Base-by-base conservation (phyloP, 2,113 vertebrate genomes). In the Paradoxurus hermaphroditus region DNA sequence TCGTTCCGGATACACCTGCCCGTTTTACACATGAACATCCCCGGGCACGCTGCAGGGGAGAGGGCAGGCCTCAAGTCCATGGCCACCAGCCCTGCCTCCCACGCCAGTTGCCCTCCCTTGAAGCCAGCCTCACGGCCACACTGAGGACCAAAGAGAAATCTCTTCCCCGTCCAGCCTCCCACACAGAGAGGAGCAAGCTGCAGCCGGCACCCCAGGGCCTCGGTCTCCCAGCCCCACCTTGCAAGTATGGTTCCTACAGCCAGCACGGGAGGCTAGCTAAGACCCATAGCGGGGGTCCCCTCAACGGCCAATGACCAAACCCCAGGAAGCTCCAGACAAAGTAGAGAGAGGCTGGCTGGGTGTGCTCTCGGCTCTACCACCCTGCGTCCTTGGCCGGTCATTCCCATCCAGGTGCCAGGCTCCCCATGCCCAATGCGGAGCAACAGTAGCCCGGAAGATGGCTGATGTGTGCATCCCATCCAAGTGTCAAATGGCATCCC, bases 41-140 rank as follows among this genome's bases (percentile, higher is more conserved):
- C 98, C 0, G 99, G 99, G 94, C 99, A 99, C 1, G 99, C 99
- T 99, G 98, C 2, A 19, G 25, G 87, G 25, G 16, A 90, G 21
- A 65, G 11, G n/a, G 29, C 44, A 98, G 85, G 63, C 79, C 87
- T 65, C 75, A 49, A 12, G 27, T 13, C 36, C 86, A 5, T 0
- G 7, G 49, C 16, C 15, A 0, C 0, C 23, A 31, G 36, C 25
- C 6, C 27, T 7, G 8, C 41, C 91, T 19, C 68, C 53, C 29
- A 25, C 46, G 1, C 8, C 19, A 0, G 59, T 44, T 19, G 29
- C 41, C 4, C n/a, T 15, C 59, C 83, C 81, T 18, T 18, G 1
- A 9, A 16, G 90, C 23, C 72, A 2, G 13, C 67, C 53, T 83
- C 63, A 36, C 46, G 7, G 31, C 51, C 70, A 31, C 23, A 4